phyloP scores from a whole-genome alignment of 1,140 invertebrate genomes.

The Papilio helenus region DNA sequence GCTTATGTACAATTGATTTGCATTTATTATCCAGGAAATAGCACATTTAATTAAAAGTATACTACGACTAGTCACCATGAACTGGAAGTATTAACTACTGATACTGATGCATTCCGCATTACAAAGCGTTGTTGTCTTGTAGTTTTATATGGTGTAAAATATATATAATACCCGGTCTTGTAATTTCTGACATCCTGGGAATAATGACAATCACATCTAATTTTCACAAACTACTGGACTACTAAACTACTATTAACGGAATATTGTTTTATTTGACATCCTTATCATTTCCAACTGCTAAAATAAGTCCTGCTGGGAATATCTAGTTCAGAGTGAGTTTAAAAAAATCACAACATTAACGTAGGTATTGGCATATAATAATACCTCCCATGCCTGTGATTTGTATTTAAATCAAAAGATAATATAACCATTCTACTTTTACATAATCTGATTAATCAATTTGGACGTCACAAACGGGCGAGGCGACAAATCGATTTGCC shows the following conservation, averaged over 20 bases:
- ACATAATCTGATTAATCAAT: not conserved
- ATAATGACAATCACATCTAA: not conserved
- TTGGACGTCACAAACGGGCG: not conserved
- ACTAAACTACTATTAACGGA: too few relatives aligned
- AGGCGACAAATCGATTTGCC: constrained; percentile 4
- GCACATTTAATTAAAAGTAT: constrained; percentile 6
- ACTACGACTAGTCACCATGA: not conserved
- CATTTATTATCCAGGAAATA: constrained; percentile 27
- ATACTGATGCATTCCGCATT: not conserved
- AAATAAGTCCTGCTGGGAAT: too few relatives aligned
- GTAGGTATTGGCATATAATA: too few relatives aligned
- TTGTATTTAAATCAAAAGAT: not conserved
- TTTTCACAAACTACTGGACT: too few relatives aligned
- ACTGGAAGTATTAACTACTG: not conserved
- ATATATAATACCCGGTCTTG: not conserved
- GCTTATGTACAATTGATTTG: constrained; percentile 18
- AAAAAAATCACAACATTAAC: too few relatives aligned
- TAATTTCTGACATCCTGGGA: not conserved
- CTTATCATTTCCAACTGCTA: too few relatives aligned
- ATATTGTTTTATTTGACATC: too few relatives aligned
- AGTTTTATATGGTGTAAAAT: too few relatives aligned
- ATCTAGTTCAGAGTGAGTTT: too few relatives aligned
- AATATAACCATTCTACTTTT: not conserved
- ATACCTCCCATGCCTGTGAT: too few relatives aligned
- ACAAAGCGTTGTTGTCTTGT: not conserved